A percentile compares a stretch with the other conserved stretches of the same genome.
Conservation (phyloP, 1,140 invertebrate species). For the Drosophila seguyi region DNA sequence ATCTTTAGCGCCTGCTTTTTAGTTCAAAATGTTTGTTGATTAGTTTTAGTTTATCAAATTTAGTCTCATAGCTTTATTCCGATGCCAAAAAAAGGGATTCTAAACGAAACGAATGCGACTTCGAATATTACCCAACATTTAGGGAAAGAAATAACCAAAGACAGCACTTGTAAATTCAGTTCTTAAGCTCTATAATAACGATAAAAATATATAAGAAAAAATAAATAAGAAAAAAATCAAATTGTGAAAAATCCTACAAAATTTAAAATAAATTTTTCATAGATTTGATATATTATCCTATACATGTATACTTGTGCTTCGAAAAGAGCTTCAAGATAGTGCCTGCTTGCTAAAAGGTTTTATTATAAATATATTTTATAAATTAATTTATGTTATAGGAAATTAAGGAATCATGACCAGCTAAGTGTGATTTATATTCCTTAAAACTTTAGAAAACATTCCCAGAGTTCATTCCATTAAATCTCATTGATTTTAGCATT, state of each 20-base stretch:
- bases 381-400: neutral
- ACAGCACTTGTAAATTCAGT: constrained; percentile 7
- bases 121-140: constrained; percentile 67
- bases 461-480: neutral
- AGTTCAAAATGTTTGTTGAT: constrained; percentile 80
- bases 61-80: constrained; percentile 57
- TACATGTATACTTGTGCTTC: constrained; percentile 9
- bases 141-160: constrained; percentile 24
- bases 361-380: constrained; percentile 3
- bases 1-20: constrained; percentile 64
- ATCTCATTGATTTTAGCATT: neutral
- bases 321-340: constrained; percentile 8
- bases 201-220: neutral
- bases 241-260: constrained; percentile 20
- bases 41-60: constrained; percentile 70
- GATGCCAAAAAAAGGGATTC: constrained; percentile 50
- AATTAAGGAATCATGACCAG: neutral
- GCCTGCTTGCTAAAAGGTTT: constrained; percentile 5
- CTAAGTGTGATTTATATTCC: constrained; percentile 24
- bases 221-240: neutral
- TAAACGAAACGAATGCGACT: constrained; percentile 34
- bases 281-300: neutral
- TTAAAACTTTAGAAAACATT: constrained; percentile 2
- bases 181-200: neutral
- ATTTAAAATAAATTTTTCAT: neutral